Percentiles rank a stretch among this genome's conserved stretches.
Evolutionary conservation across 2,888 invertebrate genomes (phyloP).

Genomic region (Drosophila helvetica): DNA sequence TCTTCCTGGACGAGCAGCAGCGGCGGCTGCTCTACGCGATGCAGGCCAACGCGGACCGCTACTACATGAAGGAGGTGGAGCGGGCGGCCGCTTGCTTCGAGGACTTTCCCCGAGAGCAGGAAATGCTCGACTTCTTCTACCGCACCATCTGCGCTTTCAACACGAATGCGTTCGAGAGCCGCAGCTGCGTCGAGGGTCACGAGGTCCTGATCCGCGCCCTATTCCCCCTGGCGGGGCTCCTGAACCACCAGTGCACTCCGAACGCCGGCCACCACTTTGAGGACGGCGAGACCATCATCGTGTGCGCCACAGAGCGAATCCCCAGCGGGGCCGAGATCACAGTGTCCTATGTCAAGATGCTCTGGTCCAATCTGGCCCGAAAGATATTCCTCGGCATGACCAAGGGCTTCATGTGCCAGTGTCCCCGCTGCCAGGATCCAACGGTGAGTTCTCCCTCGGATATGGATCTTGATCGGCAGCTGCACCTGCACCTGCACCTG

Average conservation of each 20-base stretch:
- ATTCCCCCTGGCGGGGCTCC: conserved; percentile 88
- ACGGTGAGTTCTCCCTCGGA: conserved; percentile 85
- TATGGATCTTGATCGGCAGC: neutral
- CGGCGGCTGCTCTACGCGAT: conserved; percentile 79
- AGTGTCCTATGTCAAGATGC: conserved; percentile 88
- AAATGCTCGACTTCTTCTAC: conserved; percentile 79
- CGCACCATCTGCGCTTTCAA: conserved; percentile 83
- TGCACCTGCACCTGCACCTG: neutral
- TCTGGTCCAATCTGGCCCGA: conserved; percentile 89
- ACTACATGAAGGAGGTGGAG: conserved; percentile 74
- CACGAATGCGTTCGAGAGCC: conserved; percentile 83
- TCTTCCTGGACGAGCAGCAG: conserved; percentile 77
- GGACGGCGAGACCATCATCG: conserved; percentile 86
- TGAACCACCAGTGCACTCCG: conserved; percentile 89
- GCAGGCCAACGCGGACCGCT: conserved; percentile 82
- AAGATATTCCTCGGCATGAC: conserved; percentile 86
- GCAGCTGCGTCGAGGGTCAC: conserved; percentile 69
- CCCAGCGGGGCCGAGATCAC: conserved; percentile 88
- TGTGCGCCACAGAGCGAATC: conserved; percentile 86
- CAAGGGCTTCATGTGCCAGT: conserved; percentile 89
- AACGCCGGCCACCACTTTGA: conserved; percentile 89
- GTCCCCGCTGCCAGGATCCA: conserved; percentile 88
- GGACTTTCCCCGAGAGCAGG: conserved; percentile 79
- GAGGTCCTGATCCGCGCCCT: conserved; percentile 86
- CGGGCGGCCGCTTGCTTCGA: conserved; percentile 80